These are phyloP conservation scores for Frieseomelitta varia DNA, from an alignment of 1,140 invertebrate genomes.

Conservation along the genomic window DNA sequence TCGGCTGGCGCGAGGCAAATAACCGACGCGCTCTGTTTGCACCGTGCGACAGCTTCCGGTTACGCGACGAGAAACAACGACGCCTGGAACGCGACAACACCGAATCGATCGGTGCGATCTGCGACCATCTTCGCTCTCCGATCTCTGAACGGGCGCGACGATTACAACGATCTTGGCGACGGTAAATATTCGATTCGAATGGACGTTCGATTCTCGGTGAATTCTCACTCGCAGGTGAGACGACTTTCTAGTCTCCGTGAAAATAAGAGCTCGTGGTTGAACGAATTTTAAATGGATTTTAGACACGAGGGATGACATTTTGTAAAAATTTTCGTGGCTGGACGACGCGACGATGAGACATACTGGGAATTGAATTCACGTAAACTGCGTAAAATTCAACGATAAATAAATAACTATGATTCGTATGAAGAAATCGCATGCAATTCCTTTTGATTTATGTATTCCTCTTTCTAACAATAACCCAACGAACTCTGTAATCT, in stretches of 20 bases:
- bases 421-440: too few relatives aligned
- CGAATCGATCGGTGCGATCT: background rate
- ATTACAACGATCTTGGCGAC: constrained; percentile 2
- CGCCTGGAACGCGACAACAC: too few relatives aligned
- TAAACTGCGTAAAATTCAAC: too few relatives aligned
- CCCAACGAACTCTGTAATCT: too few relatives aligned
- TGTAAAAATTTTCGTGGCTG: too few relatives aligned
- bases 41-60: constrained; percentile 38
- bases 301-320: background rate
- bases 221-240: background rate
- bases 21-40: constrained; percentile 44
- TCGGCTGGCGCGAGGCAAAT: constrained; percentile 54
- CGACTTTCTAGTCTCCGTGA: too few relatives aligned
- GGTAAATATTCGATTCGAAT: constrained; percentile 8
- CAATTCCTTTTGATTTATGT: too few relatives aligned
- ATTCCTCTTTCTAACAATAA: too few relatives aligned
- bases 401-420: too few relatives aligned
- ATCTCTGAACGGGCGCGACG: background rate
- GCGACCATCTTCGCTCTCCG: background rate
- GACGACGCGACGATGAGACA: too few relatives aligned
- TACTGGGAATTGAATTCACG: too few relatives aligned
- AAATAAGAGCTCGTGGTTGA: background rate
- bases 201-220: background rate
- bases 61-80: constrained; percentile 35
- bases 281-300: background rate